Evolutionary conservation across 2,888 invertebrate species (phyloP).

Genomic region (Drosophila atripex): DNA sequence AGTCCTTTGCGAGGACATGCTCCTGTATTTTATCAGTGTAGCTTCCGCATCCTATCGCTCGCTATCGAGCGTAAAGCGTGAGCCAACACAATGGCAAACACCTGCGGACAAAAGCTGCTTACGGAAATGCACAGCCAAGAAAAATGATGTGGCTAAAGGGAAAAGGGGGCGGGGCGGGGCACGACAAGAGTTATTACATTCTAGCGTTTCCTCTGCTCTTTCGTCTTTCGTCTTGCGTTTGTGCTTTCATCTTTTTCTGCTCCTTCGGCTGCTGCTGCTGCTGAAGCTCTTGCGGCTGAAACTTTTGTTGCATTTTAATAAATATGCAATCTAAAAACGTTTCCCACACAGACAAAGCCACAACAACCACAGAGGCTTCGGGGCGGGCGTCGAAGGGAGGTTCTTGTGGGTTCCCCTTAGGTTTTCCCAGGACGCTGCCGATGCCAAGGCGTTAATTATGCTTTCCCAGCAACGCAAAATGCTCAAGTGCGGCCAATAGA

Average conservation of each 20-base stretch:
- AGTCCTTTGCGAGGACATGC: not conserved
- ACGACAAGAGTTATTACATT: constrained; percentile 77
- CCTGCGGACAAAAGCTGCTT: constrained; percentile 79
- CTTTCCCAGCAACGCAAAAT: constrained; percentile 37
- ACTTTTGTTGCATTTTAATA: constrained; percentile 71
- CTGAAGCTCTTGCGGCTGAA: constrained; percentile 17
- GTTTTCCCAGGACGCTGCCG: constrained; percentile 34
- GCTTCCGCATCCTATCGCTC: constrained; percentile 1
- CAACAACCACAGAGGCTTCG: constrained; percentile 42
- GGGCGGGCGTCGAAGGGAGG: not conserved
- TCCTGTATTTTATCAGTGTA: constrained; percentile 8
- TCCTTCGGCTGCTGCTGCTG: constrained; percentile 20
- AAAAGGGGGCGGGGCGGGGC: not conserved
- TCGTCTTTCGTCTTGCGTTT: constrained; percentile 43
- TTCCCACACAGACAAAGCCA: constrained; percentile 50
- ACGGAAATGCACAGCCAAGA: constrained; percentile 53
- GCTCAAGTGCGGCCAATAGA: constrained; percentile 52
- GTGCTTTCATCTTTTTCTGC: constrained; percentile 37
- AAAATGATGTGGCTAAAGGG: constrained; percentile 10
- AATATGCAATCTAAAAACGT: constrained; percentile 73
- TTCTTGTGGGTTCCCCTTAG: not conserved
- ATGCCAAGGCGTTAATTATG: constrained; percentile 76
- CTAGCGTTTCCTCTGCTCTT: constrained; percentile 51
- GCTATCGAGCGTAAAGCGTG: constrained; percentile 60
- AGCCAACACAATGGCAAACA: constrained; percentile 77